Conservation (phyloP, 2,113 vertebrate species). For the Aramus guarauna region DNA sequence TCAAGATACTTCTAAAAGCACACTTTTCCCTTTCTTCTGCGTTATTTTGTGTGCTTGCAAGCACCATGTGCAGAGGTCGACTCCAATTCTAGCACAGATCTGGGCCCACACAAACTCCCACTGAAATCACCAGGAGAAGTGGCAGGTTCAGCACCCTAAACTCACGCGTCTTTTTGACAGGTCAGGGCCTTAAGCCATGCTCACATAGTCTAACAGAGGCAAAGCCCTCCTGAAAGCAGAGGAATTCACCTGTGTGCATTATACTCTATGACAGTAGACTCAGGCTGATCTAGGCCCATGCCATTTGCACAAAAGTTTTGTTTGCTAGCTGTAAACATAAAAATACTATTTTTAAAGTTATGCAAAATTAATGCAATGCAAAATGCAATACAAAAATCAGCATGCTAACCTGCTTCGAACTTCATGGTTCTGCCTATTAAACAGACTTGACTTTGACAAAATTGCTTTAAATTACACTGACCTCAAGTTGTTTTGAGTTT, state of each 20-base stretch:
- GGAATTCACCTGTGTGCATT: not conserved
- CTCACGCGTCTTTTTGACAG: not conserved
- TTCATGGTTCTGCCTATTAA: not conserved
- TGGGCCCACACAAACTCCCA: not conserved
- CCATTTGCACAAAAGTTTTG: not conserved
- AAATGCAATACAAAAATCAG: not conserved
- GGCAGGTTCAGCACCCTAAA: not conserved
- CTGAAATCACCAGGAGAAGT: not conserved
- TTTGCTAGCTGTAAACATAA: not conserved
- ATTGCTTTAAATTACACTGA: not conserved
- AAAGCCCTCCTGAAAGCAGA: not conserved
- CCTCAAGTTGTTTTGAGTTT: not conserved
- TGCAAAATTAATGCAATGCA: not conserved
- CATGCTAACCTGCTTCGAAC: not conserved
- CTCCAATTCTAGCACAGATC: not conserved
- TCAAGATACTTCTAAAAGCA: not conserved
- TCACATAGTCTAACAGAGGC: accelerated
- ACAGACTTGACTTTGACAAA: not conserved
- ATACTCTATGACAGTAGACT: accelerated
- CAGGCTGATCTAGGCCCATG: not conserved
- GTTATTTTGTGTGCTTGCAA: not conserved
- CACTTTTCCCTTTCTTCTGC: not conserved
- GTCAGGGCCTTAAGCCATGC: not conserved
- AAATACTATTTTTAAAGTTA: not conserved
- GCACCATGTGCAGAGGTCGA: not conserved